These are phyloP conservation scores for Copsychus sechellarum DNA, from an alignment of 2,113 vertebrate species.

Conservation along the genomic window DNA sequence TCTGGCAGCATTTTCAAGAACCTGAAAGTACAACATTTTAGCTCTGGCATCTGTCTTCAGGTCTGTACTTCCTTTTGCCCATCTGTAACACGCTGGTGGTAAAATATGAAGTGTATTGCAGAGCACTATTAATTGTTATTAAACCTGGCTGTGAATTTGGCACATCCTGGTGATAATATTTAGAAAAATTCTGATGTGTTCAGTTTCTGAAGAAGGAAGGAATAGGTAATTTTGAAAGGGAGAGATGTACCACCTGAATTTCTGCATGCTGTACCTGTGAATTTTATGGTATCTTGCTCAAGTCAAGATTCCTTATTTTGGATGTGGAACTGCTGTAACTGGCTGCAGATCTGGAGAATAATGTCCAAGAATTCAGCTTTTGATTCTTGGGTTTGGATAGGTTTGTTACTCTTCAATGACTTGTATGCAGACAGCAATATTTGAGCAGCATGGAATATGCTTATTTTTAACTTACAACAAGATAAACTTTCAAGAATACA, in stretches of 20 bases:
- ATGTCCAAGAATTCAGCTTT: not conserved
- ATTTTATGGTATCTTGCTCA: not conserved
- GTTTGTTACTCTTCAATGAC: not conserved
- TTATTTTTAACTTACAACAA: not conserved
- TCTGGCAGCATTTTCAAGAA: not conserved
- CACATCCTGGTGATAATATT: not conserved
- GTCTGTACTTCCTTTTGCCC: not conserved
- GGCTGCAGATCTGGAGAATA: not conserved
- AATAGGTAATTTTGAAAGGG: not conserved
- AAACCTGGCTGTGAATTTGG: slow-evolving; percentile 1
- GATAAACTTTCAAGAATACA: not conserved
- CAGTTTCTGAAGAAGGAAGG: not conserved
- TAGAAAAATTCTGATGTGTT: not conserved
- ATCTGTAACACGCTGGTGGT: not conserved
- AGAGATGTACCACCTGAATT: not conserved
- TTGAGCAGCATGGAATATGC: not conserved
- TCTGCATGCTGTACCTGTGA: rapidly evolving
- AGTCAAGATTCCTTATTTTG: not conserved
- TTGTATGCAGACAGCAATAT: not conserved
- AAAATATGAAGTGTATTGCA: not conserved
- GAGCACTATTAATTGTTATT: not conserved
- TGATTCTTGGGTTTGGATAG: not conserved
- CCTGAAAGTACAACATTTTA: not conserved
- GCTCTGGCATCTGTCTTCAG: not conserved
- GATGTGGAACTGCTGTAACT: not conserved